These are phyloP conservation scores for Gryllus longicercus DNA, from an alignment of 2,888 invertebrate genomes.

Conservation along the genomic window DNA sequence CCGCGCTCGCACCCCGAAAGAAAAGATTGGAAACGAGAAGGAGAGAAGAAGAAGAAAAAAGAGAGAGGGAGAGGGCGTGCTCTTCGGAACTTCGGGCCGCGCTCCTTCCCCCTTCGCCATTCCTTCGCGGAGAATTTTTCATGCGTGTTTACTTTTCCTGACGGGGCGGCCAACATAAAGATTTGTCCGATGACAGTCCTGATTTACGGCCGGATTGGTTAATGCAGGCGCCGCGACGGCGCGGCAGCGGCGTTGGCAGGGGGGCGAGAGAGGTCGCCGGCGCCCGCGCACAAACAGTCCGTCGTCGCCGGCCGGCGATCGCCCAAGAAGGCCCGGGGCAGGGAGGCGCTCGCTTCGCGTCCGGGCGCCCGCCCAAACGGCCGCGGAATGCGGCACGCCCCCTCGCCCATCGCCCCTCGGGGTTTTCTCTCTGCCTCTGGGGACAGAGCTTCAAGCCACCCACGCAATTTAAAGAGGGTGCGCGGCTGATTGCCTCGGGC, in stretches of 20 bases:
- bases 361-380: neutral
- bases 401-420: neutral
- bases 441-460: neutral
- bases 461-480: neutral
- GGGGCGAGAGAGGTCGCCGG: neutral
- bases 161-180: neutral
- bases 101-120: neutral
- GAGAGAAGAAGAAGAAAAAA: no score
- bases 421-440: neutral
- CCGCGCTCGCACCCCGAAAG: neutral
- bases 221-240: constrained; percentile 17
- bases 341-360: neutral
- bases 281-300: neutral
- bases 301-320: neutral
- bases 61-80: no score
- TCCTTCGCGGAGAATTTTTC: constrained; percentile 7
- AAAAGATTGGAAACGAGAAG: no score
- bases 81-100: neutral
- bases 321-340: neutral
- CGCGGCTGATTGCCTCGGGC: no score
- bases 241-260: neutral
- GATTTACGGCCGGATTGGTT: constrained; percentile 6
- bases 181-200: constrained; percentile 1
- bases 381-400: neutral
- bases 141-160: constrained; percentile 17